A percentile compares a stretch with the other conserved stretches of the same genome.
phyloP scores from a whole-genome alignment of 2,113 vertebrate genomes.

The Vimba vimba region DNA sequence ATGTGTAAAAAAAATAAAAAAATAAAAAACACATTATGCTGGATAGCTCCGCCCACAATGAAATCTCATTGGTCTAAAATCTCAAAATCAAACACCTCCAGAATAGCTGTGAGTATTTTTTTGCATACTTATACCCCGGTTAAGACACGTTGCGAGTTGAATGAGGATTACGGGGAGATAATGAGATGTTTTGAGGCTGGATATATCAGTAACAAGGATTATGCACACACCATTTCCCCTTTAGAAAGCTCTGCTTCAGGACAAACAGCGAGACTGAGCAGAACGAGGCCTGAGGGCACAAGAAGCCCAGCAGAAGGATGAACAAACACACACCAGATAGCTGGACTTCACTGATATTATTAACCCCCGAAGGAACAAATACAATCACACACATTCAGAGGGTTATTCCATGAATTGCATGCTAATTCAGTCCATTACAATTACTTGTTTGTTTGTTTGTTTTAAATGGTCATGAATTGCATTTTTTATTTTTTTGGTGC shows the following conservation, averaged over 20 bases:
- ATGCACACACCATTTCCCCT: conserved; percentile 71
- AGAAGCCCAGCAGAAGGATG: conserved; percentile 23
- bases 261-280: conserved; percentile 60
- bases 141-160: background rate
- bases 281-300: conserved; percentile 60
- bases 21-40: background rate
- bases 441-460: background rate
- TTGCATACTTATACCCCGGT: background rate
- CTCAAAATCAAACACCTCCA: background rate
- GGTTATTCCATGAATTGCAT: background rate
- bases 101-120: background rate
- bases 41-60: background rate
- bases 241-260: conserved; percentile 68
- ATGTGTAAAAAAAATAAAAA: background rate
- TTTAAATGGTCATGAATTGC: background rate
- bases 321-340: conserved; percentile 60
- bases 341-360: conserved; percentile 66
- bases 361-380: background rate
- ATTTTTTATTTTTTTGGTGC: background rate
- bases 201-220: conserved; percentile 66
- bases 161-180: conserved; percentile 3
- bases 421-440: background rate
- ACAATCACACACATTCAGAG: background rate
- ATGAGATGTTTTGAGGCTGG: conserved; percentile 50
- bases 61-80: background rate